Evolutionary conservation across 2,888 invertebrate species (phyloP).

Genomic region (Drosophila vallismaia): DNA sequence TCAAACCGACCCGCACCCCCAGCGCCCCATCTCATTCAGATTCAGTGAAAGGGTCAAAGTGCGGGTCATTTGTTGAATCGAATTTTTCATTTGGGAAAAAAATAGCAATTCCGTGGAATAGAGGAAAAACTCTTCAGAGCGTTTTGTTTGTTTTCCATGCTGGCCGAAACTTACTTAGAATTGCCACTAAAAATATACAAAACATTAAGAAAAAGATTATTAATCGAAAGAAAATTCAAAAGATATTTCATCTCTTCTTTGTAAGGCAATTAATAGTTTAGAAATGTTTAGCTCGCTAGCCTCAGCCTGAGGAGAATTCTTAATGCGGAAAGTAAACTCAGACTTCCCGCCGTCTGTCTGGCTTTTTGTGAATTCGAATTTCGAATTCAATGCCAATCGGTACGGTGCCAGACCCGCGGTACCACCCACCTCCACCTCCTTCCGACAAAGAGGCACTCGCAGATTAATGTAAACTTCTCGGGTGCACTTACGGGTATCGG

Average conservation of each 20-base stretch:
- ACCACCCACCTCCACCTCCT: not conserved
- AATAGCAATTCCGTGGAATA: slow-evolving; percentile 3
- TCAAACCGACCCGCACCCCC: slow-evolving; percentile 46
- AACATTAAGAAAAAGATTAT: not conserved
- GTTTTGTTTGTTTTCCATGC: slow-evolving; percentile 59
- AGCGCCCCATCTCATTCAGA: not conserved
- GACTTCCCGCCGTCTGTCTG: not conserved
- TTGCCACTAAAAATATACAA: slow-evolving; percentile 13
- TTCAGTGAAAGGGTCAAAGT: slow-evolving; percentile 23
- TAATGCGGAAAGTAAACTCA: not conserved
- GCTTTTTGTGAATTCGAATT: not conserved
- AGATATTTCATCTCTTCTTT: not conserved
- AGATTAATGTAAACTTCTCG: slow-evolving; percentile 35
- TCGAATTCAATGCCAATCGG: slow-evolving; percentile 26
- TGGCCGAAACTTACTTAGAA: slow-evolving; percentile 33
- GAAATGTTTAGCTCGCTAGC: not conserved
- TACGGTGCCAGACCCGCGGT: not conserved
- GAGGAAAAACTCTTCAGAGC: slow-evolving; percentile 37
- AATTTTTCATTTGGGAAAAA: slow-evolving; percentile 24
- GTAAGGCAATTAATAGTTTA: not conserved
- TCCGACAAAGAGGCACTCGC: not conserved
- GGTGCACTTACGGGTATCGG: slow-evolving; percentile 5
- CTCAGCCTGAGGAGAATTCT: not conserved
- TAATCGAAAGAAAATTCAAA: not conserved
- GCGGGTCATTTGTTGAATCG: slow-evolving; percentile 30